Evolutionary conservation across 2,113 vertebrate species (phyloP), one percentile per base, ranked within the genome.

Genomic region (Callocephalon fimbriatum): DNA sequence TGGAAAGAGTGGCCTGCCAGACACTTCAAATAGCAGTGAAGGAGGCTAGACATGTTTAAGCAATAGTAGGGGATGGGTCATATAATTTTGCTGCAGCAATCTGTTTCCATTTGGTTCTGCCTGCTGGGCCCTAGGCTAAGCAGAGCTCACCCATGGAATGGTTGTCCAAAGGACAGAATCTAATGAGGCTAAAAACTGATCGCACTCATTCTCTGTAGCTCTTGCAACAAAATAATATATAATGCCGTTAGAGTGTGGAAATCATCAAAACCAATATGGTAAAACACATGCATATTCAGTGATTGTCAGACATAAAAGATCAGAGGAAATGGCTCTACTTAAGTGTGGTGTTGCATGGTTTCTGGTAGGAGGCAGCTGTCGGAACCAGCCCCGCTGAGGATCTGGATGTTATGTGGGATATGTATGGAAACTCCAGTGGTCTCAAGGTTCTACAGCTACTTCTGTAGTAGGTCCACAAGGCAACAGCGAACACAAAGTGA

Each of bases 61-160:
- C 95, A 97, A 93, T 91, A 96, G 86, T 86, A 91, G 90, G 86
- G 86, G 27, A 95, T 3, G 8, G 92, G 88, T 97, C 92, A 93
- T 31, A 58, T 31, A n/a, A 67, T 67, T 93, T 75, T 93, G 83
- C 80, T 0, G 2, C 66, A 88, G 79, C 65, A 86, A 74, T 92
- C 17, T 71, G 38, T 91, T 95, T 92, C 65, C 47, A 81, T 65
- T 86, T 90, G n/a, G 16, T 93, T 88, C 65, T 88, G 96, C 45
- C 68, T 74, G 68, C 76, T 54, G 88, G 83, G 83, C 80, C 12
- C 88, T 72, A 65, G 65, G 80, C 90, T 88, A 72, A 78, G 56
- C 37, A 18, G 42, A 95, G 59, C 32, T 78, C 0, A 0, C 29
- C 20, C 32, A 47, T 42, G 53, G 76, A 86, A 87, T 0, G 0